Base-by-base conservation (phyloP, 2,888 invertebrate genomes). In the Embidobia sp. region DNA sequence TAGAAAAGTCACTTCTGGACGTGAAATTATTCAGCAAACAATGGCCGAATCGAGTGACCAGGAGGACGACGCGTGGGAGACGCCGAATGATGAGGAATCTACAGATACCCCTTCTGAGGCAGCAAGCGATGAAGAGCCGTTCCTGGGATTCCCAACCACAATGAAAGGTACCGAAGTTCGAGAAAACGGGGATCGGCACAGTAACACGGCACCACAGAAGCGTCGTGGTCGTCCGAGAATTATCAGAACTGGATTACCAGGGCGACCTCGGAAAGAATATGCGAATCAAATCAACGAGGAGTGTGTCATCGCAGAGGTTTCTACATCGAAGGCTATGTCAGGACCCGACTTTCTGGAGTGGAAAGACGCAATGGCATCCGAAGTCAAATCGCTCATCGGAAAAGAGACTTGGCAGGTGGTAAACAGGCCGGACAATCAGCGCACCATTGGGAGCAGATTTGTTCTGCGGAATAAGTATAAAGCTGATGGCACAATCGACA, bases 341-440 rank as follows among this genome's bases (percentile, higher is more conserved):
- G 48, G 67, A 13, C 19, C 22, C 1, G 15, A 67, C 6, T 22
- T 46, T n/a, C 8, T 16, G 3, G 66, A 59, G 16, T 66, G 66
- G 74, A 46, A 29, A 11, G 22, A 27, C 1, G 53, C 64, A 3
- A 64, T 73, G 29, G 26, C 22, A 10, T 22, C 33, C 4, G 3
- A 18, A 0, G 11, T 64, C 0, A 35, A 26, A 18, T 10, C 35
- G n/a, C 3, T 35, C 11, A 35, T 35, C 35, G 11, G 10, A 13
- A 46, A 48, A 0, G 40, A 64, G 1, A 66, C 59, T 16, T 74
- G 74, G 66, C 7, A 27, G 26, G 6, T 74, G 6, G 59, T 59
- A 10, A 35, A 63, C 7, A 48, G 59, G 5, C 35, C 35, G 13
- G 11, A 13, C 3, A 7, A 7, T 2, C 35, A 35, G 10, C 74